Percentiles rank a stretch among this genome's conserved stretches.
phyloP scores from a whole-genome alignment of 2,797 vertebrate genomes.

The Sebastolobus alascanus region DNA sequence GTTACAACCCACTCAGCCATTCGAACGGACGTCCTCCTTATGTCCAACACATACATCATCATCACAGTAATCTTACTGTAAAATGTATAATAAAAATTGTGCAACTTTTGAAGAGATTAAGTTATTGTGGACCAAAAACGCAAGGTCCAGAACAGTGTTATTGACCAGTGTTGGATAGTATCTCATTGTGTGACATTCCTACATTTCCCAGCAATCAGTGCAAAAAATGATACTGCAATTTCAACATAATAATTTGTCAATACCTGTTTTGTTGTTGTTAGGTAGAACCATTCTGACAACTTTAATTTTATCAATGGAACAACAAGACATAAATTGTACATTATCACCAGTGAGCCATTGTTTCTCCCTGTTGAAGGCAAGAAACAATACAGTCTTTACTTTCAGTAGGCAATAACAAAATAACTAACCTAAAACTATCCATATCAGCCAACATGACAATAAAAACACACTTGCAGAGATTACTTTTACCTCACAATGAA shows the following conservation, averaged over 20 bases:
- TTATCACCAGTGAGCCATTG: not conserved
- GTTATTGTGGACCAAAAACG: too few relatives aligned
- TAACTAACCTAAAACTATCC: not conserved
- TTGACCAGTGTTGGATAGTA: not conserved
- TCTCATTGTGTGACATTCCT: not conserved
- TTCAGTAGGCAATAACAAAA: too few relatives aligned
- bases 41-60: not conserved
- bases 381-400: not conserved
- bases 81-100: not conserved
- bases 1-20: constrained; percentile 5
- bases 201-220: not conserved
- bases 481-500: not conserved
- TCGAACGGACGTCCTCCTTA: not conserved
- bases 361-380: not conserved
- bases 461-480: not conserved
- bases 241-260: not conserved
- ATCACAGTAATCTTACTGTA: not conserved
- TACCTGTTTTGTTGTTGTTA: too few relatives aligned
- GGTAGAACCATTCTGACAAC: not conserved
- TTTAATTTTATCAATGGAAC: not conserved
- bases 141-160: not conserved
- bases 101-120: not conserved
- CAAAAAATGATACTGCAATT: not conserved
- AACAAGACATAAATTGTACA: not conserved
- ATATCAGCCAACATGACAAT: not conserved